Evolutionary conservation across 2,113 vertebrate species (phyloP).

Genomic region (Axis porcinus): DNA sequence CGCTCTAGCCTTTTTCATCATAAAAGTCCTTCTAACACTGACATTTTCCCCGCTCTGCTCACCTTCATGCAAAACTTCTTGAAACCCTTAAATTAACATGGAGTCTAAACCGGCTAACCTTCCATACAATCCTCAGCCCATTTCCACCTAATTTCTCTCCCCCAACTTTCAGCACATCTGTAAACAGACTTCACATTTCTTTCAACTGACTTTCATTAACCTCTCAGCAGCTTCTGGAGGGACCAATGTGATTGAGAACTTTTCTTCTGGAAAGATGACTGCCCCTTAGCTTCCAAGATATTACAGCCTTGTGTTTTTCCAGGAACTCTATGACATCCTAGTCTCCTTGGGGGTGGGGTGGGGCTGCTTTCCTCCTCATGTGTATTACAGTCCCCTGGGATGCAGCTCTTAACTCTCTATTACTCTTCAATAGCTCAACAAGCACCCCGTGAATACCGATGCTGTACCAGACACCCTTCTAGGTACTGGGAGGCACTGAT

Average conservation of each 20-base stretch:
- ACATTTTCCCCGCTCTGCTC: background rate
- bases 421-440: background rate
- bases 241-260: background rate
- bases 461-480: background rate
- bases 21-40: background rate
- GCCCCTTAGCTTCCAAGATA: background rate
- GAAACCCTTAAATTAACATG: background rate
- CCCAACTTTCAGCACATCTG: background rate
- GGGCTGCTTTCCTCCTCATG: background rate
- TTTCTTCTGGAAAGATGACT: background rate
- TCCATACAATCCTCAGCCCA: background rate
- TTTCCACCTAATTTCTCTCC: background rate
- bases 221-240: background rate
- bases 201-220: background rate
- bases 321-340: background rate
- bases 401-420: background rate
- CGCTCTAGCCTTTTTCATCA: background rate
- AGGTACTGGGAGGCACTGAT: background rate
- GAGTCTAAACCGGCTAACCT: background rate
- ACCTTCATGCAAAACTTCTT: background rate
- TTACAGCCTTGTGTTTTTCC: background rate
- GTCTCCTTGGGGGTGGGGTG: fast-evolving
- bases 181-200: background rate
- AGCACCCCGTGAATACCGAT: background rate
- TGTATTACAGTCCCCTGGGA: background rate